Percentiles rank a stretch among this genome's conserved stretches.
Evolutionary conservation across 2,888 invertebrate genomes (phyloP).

Genomic region (Xestia xanthographa): DNA sequence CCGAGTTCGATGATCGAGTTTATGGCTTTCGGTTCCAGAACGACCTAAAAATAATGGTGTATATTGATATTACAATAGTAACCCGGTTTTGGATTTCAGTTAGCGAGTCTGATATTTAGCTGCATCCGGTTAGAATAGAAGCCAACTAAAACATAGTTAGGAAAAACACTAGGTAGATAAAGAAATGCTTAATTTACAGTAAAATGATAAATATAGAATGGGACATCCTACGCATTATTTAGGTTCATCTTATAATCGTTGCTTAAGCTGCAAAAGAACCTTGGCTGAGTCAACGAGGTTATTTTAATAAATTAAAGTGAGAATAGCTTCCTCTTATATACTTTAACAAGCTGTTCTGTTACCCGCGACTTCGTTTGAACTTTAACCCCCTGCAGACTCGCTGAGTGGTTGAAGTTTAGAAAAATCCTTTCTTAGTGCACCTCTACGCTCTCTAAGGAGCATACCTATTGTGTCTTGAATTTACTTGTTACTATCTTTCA

Average conservation of each 20-base stretch:
- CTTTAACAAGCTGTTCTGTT: slow-evolving; percentile 42
- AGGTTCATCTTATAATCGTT: not conserved
- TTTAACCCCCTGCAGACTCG: slow-evolving; percentile 45
- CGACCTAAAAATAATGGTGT: too few species aligned
- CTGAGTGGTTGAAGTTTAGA: slow-evolving; percentile 51
- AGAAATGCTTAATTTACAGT: not conserved
- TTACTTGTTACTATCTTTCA: slow-evolving; percentile 31
- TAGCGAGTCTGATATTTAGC: not conserved
- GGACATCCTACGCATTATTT: not conserved
- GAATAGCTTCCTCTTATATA: slow-evolving; percentile 28
- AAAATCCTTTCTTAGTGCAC: slow-evolving; percentile 39
- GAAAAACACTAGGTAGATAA: not conserved
- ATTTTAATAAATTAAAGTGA: slow-evolving; percentile 38
- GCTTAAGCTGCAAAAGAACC: not conserved
- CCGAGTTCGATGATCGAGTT: too few species aligned
- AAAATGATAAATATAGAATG: slow-evolving; percentile 5
- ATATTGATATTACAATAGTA: too few species aligned
- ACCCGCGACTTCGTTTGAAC: slow-evolving; percentile 29
- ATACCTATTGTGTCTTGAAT: slow-evolving; percentile 24
- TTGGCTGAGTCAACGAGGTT: not conserved
- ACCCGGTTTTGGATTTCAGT: not conserved
- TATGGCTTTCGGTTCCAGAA: too few species aligned
- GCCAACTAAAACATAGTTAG: not conserved
- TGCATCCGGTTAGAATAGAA: not conserved
- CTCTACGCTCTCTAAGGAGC: slow-evolving; percentile 22